Conservation (phyloP, 2,113 vertebrate species). For the Athene cunicularia region DNA sequence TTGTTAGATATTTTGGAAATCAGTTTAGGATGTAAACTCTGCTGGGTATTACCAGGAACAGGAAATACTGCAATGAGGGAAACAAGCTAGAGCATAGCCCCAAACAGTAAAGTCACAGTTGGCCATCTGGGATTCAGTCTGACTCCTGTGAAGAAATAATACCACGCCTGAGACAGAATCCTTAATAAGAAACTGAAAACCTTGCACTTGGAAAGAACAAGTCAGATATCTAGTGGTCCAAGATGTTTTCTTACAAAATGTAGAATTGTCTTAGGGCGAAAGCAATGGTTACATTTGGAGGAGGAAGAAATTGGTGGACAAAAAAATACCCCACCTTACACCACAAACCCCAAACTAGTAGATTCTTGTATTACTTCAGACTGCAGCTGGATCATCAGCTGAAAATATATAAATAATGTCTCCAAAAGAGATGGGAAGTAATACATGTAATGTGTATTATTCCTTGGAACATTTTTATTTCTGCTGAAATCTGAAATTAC, state of each 20-base stretch:
- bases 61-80: background rate
- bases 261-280: background rate
- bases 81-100: background rate
- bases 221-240: background rate
- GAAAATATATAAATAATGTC: background rate
- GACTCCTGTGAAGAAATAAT: background rate
- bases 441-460: background rate
- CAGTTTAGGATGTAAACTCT: background rate
- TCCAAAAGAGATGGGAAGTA: background rate
- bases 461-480: background rate
- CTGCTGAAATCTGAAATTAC: background rate
- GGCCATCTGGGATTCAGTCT: background rate
- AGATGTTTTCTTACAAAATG: background rate
- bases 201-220: background rate
- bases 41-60: background rate
- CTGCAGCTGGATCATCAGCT: background rate
- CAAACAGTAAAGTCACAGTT: background rate
- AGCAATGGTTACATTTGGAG: background rate
- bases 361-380: background rate
- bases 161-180: background rate
- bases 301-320: background rate
- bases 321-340: background rate
- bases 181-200: background rate
- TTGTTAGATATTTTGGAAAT: background rate
- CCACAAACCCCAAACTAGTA: background rate